A percentile compares a stretch with the other conserved stretches of the same genome.
Conservation (phyloP, 1,140 invertebrate species). For the Drosophila prosaltans region DNA sequence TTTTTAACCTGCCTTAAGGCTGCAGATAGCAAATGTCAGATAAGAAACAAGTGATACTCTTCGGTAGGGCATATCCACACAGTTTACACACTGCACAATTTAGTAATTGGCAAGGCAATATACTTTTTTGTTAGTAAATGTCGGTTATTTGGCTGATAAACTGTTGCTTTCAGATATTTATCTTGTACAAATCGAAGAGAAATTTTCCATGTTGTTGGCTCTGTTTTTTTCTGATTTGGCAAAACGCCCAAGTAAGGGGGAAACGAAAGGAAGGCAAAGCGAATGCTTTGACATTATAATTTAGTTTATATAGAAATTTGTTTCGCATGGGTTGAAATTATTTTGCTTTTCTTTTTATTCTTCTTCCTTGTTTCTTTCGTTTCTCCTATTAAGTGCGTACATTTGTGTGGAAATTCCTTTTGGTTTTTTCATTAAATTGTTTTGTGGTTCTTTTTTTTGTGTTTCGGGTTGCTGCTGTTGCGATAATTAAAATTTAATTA, state of each 20-base stretch:
- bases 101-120: conserved; percentile 1
- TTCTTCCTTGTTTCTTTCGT: background rate
- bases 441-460: background rate
- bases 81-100: background rate
- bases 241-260: background rate
- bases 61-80: conserved; percentile 10
- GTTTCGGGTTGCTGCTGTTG: conserved; percentile 24
- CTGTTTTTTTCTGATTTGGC: conserved; percentile 26
- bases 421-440: conserved; percentile 9
- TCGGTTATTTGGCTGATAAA: conserved; percentile 53
- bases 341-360: background rate
- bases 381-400: background rate
- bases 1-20: too few species aligned
- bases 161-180: conserved; percentile 63
- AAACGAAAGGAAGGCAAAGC: background rate
- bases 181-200: conserved; percentile 41
- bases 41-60: background rate
- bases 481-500: conserved; percentile 77
- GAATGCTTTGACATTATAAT: conserved; percentile 7
- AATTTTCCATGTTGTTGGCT: conserved; percentile 43
- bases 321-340: background rate
- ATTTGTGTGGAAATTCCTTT: conserved; percentile 15
- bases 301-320: conserved; percentile 3
- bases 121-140: conserved; percentile 9
- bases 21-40: too few species aligned